Evolutionary conservation across 1,140 invertebrate species (phyloP).

Genomic region (Aethina tumida): DNA sequence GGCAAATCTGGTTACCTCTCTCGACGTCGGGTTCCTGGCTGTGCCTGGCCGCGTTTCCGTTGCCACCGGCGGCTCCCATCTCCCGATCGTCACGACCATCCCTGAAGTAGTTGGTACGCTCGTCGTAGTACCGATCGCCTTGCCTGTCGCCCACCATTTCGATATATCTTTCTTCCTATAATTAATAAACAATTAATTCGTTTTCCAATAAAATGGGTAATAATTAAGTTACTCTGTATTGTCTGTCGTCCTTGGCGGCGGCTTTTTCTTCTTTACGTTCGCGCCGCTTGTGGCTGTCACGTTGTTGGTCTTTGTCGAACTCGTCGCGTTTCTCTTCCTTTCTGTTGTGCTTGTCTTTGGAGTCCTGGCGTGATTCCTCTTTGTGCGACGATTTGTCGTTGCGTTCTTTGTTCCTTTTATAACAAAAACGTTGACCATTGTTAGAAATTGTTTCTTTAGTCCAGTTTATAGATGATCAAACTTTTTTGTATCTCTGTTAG

Average conservation of each 20-base stretch:
- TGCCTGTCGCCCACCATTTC: slow-evolving; percentile 30
- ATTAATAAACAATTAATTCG: slow-evolving; percentile 6
- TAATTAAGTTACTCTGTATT: slow-evolving; percentile 27
- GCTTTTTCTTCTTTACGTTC: slow-evolving; percentile 33
- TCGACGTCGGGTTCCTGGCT: slow-evolving; percentile 33
- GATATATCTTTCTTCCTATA: slow-evolving; percentile 40
- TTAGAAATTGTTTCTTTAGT: too few relatives aligned
- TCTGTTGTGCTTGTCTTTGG: too few relatives aligned
- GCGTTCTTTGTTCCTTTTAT: too few relatives aligned
- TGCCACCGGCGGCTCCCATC: slow-evolving; percentile 11
- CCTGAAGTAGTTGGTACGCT: slow-evolving; percentile 37
- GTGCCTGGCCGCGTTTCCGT: slow-evolving; percentile 22
- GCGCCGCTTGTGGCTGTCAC: slow-evolving; percentile 31
- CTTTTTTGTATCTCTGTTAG: too few relatives aligned
- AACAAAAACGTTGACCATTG: too few relatives aligned
- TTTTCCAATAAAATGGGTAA: slow-evolving; percentile 7
- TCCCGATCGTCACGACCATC: slow-evolving; percentile 31
- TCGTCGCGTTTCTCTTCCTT: slow-evolving; percentile 44
- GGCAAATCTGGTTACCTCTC: slow-evolving; percentile 25
- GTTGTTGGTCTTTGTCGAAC: slow-evolving; percentile 28
- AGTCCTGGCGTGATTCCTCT: slow-evolving; percentile 38
- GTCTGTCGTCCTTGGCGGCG: slow-evolving; percentile 38
- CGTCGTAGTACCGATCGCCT: slow-evolving; percentile 32
- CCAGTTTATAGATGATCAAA: too few relatives aligned
- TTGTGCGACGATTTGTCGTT: too few relatives aligned